Percentiles rank a stretch among this genome's conserved stretches.
phyloP scores from a whole-genome alignment of 2,797 vertebrate genomes.

The Jordanella pulchra region DNA sequence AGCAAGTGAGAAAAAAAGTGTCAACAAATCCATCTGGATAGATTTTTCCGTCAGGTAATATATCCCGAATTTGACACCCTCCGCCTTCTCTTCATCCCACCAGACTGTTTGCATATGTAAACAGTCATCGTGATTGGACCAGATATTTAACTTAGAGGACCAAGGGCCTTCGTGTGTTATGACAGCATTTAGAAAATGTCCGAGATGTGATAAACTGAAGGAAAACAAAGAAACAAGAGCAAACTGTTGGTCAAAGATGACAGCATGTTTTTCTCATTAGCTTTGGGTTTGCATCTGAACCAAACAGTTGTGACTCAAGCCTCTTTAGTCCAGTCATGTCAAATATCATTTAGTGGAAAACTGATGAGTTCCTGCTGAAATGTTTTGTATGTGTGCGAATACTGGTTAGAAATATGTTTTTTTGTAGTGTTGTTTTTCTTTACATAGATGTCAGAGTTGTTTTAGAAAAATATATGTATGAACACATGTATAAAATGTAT shows the following conservation, averaged over 20 bases:
- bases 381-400: slow-evolving; percentile 46
- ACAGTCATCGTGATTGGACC: slow-evolving; percentile 36
- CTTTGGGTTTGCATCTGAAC: slow-evolving; percentile 44
- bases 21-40: slow-evolving; percentile 68
- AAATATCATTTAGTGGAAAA: slow-evolving; percentile 36
- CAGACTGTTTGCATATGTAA: slow-evolving; percentile 33
- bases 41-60: slow-evolving; percentile 63
- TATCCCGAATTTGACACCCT: slow-evolving; percentile 47
- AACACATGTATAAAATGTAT: slow-evolving; percentile 9
- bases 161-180: slow-evolving; percentile 41
- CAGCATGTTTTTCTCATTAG: slow-evolving; percentile 50
- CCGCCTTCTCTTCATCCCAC: not conserved
- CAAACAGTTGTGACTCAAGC: slow-evolving; percentile 31
- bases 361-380: slow-evolving; percentile 47
- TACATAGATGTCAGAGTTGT: slow-evolving; percentile 37
- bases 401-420: slow-evolving; percentile 22
- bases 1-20: slow-evolving; percentile 52
- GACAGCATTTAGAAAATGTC: slow-evolving; percentile 34
- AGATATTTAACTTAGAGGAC: slow-evolving; percentile 62
- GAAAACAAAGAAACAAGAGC: slow-evolving; percentile 8
- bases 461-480: slow-evolving; percentile 38
- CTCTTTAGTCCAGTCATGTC: slow-evolving; percentile 38
- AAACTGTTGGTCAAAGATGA: slow-evolving; percentile 26
- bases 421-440: slow-evolving; percentile 10
- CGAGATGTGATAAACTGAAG: slow-evolving; percentile 38